phyloP scores from a whole-genome alignment of 2,797 vertebrate genomes.

The Petrocephalus schoutedeni region DNA sequence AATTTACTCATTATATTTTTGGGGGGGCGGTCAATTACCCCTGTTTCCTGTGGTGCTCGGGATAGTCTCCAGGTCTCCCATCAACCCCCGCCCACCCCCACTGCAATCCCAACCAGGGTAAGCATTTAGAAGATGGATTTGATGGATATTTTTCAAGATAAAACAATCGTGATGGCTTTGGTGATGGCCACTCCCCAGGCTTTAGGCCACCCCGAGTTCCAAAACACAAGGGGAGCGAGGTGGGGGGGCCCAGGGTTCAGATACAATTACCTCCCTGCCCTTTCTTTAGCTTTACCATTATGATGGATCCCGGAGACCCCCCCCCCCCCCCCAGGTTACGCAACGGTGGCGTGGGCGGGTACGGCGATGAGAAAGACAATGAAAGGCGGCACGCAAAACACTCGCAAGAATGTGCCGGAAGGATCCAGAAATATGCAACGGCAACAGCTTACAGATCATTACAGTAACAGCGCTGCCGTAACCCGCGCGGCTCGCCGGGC shows the following conservation, averaged over 20 bases:
- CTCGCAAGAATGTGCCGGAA: not conserved
- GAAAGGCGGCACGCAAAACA: not conserved
- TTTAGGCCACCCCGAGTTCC: too few relatives aligned
- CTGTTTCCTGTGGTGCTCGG: not conserved
- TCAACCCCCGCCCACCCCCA: not conserved
- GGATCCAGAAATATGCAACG: not conserved
- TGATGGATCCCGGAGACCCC: not conserved
- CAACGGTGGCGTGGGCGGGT: not conserved
- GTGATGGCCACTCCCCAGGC: not conserved
- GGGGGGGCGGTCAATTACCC: not conserved
- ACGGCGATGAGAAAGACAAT: not conserved
- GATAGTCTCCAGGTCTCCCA: not conserved
- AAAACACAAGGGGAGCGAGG: not conserved
- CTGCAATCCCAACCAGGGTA: not conserved
- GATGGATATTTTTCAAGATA: not conserved
- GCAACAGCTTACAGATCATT: not conserved
- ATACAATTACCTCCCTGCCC: not conserved
- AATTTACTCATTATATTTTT: not conserved
- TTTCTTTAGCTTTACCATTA: not conserved
- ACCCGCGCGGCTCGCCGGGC: not conserved
- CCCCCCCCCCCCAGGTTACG: not conserved
- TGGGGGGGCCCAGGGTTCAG: not conserved
- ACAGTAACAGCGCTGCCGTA: not conserved
- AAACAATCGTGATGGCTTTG: not conserved
- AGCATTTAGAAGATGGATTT: not conserved